These are phyloP conservation scores for Acestrorhynchus altus DNA, from an alignment of 2,797 vertebrate species.

Conservation along the genomic window DNA sequence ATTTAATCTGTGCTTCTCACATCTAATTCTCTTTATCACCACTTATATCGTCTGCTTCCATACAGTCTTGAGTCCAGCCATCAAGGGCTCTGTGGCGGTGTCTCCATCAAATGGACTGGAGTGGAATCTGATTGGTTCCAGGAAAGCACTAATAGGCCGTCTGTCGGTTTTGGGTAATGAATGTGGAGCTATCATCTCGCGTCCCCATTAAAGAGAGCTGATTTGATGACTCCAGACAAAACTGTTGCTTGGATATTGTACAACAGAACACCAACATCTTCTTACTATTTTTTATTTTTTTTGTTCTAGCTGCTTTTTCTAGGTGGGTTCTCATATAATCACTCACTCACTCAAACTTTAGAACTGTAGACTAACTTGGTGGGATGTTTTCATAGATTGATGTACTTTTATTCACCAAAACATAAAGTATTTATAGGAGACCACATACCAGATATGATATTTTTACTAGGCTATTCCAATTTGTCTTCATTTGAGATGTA, in stretches of 20 bases:
- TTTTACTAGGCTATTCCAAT: too few relatives aligned
- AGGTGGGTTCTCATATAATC: too few relatives aligned
- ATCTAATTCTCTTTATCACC: conserved; percentile 4
- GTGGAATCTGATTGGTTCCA: conserved; percentile 1
- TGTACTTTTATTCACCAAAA: too few relatives aligned
- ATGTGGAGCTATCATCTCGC: neutral
- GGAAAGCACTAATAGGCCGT: neutral
- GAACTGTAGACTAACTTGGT: too few relatives aligned
- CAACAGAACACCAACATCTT: neutral
- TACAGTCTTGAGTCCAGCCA: neutral
- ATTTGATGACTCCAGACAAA: neutral
- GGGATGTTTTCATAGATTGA: too few relatives aligned
- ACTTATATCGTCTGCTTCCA: neutral
- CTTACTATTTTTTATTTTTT: too few relatives aligned
- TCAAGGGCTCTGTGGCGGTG: neutral
- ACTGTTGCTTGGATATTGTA: neutral
- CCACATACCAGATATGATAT: too few relatives aligned
- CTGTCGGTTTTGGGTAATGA: conserved; percentile 7
- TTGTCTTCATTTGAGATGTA: too few relatives aligned
- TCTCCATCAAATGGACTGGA: neutral
- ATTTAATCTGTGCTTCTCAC: conserved; percentile 25
- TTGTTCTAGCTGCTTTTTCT: neutral
- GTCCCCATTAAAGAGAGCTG: neutral
- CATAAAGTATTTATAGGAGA: too few relatives aligned
- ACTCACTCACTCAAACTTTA: too few relatives aligned